These are phyloP conservation scores for Thymallus thymallus DNA, from an alignment of 2,113 vertebrate species.

Conservation along the genomic window DNA sequence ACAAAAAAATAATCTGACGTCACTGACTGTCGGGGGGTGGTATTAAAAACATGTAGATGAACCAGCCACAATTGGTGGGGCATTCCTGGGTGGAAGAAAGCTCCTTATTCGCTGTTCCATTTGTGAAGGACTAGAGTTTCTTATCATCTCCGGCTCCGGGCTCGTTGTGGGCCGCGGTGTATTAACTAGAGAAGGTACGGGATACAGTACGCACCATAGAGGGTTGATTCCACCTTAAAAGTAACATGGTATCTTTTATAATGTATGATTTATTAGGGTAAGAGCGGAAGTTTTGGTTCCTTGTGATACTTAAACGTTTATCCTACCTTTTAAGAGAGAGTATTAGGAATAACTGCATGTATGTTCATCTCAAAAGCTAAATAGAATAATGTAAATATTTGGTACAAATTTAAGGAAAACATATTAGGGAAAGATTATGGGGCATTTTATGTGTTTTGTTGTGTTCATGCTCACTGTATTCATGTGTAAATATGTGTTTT, in stretches of 20 bases:
- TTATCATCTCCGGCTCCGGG: conserved; percentile 52
- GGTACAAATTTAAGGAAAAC: conserved; percentile 29
- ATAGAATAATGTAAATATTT: conserved; percentile 24
- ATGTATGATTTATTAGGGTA: conserved; percentile 51
- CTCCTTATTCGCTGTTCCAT: conserved; percentile 71
- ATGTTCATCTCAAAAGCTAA: conserved; percentile 19
- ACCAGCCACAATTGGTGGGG: conserved; percentile 36
- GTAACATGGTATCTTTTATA: conserved; percentile 60
- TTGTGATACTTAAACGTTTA: conserved; percentile 53
- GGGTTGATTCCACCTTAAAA: conserved; percentile 56
- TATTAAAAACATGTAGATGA: conserved; percentile 73
- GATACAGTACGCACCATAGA: conserved; percentile 35
- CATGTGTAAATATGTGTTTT: conserved; percentile 64
- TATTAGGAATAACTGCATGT: conserved; percentile 42
- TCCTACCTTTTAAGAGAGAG: conserved; percentile 28
- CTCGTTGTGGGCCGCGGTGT: conserved; percentile 40
- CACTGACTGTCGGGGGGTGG: conserved; percentile 63
- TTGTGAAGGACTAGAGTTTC: conserved; percentile 55
- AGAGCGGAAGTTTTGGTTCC: conserved; percentile 52
- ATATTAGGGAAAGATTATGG: conserved; percentile 49
- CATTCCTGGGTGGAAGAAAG: conserved; percentile 66
- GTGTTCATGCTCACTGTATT: conserved; percentile 65
- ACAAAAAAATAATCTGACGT: conserved; percentile 76
- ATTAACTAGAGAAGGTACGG: conserved; percentile 45
- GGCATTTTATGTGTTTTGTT: conserved; percentile 62